A percentile compares a stretch with the other conserved stretches of the same genome.
phyloP scores from a whole-genome alignment of 2,113 vertebrate genomes.

The Ramphastos sulfuratus region DNA sequence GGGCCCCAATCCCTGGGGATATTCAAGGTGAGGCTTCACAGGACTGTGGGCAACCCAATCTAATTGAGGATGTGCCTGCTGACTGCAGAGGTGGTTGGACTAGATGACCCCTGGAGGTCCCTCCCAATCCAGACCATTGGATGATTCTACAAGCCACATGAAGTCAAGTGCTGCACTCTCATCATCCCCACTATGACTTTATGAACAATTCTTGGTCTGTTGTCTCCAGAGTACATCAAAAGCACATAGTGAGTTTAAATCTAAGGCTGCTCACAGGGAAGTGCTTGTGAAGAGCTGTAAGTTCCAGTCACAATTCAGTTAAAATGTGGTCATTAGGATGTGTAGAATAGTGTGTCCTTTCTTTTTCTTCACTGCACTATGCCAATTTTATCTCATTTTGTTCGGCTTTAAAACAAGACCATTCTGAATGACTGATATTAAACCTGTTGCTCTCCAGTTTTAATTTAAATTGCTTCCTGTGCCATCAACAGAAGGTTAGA shows the following conservation, averaged over 20 bases:
- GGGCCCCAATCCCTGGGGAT: too few relatives aligned
- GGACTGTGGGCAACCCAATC: too few relatives aligned
- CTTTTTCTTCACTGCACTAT: neutral
- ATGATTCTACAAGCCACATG: too few relatives aligned
- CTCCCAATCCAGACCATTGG: too few relatives aligned
- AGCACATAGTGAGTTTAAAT: neutral
- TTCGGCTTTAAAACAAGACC: neutral
- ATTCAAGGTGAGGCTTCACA: too few relatives aligned
- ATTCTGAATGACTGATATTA: neutral
- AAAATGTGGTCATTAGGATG: neutral
- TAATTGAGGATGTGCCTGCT: too few relatives aligned
- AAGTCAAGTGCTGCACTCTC: neutral
- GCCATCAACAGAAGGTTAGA: neutral
- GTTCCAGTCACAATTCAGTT: neutral
- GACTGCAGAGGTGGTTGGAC: too few relatives aligned
- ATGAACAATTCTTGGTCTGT: neutral
- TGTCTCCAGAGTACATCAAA: neutral
- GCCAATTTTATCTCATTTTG: neutral
- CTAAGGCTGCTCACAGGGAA: neutral
- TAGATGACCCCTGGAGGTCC: too few relatives aligned
- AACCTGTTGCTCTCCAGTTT: neutral
- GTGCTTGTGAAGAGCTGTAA: neutral
- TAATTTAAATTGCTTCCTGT: neutral
- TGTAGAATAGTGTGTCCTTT: neutral
- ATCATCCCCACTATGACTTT: neutral